A percentile compares a stretch with the other conserved stretches of the same genome.
Conservation (phyloP, 1,140 invertebrate species). For the Tetraneura akinire region DNA sequence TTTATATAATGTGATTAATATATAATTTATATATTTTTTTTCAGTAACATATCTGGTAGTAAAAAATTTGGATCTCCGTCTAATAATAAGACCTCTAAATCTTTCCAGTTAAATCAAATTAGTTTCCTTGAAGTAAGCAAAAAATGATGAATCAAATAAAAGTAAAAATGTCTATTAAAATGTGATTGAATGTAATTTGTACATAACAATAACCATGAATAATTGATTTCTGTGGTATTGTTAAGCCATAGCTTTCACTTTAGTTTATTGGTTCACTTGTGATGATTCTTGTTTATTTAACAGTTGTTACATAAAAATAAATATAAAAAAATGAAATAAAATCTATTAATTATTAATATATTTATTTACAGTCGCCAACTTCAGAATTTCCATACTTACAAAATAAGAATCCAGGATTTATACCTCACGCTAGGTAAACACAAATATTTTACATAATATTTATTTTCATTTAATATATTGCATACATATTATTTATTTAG, state of each 20-base stretch:
- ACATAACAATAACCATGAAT: slow-evolving; percentile 41
- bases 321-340: background rate
- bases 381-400: background rate
- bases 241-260: slow-evolving; percentile 31
- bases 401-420: slow-evolving; percentile 47
- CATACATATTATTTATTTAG: slow-evolving; percentile 5
- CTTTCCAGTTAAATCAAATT: background rate
- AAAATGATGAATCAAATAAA: slow-evolving; percentile 8
- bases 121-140: slow-evolving; percentile 40
- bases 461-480: slow-evolving; percentile 1
- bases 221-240: slow-evolving; percentile 35
- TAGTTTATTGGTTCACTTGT: slow-evolving; percentile 32
- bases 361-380: slow-evolving; percentile 22
- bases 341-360: background rate
- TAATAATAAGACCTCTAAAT: slow-evolving; percentile 18
- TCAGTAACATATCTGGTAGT: background rate
- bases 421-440: slow-evolving; percentile 39
- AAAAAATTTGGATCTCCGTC: background rate
- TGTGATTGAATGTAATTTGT: slow-evolving; percentile 22
- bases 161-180: slow-evolving; percentile 8
- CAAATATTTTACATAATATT: background rate
- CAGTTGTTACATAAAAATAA: slow-evolving; percentile 10
- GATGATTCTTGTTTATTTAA: slow-evolving; percentile 15
- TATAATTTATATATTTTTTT: background rate
- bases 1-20: background rate